Conservation (phyloP, 2,888 invertebrate species). For the Thereva nobilitata region DNA sequence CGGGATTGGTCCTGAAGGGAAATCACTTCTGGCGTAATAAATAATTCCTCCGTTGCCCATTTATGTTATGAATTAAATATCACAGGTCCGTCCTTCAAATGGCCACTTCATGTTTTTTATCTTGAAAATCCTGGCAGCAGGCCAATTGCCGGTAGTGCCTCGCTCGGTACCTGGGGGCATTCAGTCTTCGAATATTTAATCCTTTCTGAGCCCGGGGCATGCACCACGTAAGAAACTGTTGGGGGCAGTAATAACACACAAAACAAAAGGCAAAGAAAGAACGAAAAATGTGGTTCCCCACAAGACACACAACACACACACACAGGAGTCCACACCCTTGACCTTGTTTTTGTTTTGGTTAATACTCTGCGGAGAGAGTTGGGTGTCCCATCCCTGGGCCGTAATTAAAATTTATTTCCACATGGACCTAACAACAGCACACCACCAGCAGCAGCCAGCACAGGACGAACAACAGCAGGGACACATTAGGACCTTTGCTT, state of each 20-base stretch:
- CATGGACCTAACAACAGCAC: too few relatives aligned
- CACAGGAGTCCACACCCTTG: neutral
- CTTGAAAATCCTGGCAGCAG: too few relatives aligned
- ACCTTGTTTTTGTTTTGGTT: conserved; percentile 7
- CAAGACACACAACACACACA: neutral
- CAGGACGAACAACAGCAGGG: conserved; percentile 13
- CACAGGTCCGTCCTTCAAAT: too few relatives aligned
- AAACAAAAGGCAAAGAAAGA: conserved; percentile 7
- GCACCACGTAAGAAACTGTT: too few relatives aligned
- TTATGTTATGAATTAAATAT: too few relatives aligned
- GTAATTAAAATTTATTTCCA: neutral
- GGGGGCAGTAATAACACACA: neutral
- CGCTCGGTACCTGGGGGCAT: neutral
- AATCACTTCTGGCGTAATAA: too few relatives aligned
- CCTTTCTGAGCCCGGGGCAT: too few relatives aligned
- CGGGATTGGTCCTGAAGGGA: too few relatives aligned
- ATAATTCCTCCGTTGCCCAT: too few relatives aligned
- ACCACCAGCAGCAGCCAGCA: conserved; percentile 2
- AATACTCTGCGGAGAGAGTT: neutral
- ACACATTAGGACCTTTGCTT: conserved; percentile 1
- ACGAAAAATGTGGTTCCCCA: neutral
- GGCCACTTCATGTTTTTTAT: too few relatives aligned
- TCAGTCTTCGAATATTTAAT: neutral
- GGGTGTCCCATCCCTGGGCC: neutral
- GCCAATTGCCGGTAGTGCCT: too few relatives aligned